Evolutionary conservation across 1,140 invertebrate genomes (phyloP).

Genomic region (Mylabris phalerata): DNA sequence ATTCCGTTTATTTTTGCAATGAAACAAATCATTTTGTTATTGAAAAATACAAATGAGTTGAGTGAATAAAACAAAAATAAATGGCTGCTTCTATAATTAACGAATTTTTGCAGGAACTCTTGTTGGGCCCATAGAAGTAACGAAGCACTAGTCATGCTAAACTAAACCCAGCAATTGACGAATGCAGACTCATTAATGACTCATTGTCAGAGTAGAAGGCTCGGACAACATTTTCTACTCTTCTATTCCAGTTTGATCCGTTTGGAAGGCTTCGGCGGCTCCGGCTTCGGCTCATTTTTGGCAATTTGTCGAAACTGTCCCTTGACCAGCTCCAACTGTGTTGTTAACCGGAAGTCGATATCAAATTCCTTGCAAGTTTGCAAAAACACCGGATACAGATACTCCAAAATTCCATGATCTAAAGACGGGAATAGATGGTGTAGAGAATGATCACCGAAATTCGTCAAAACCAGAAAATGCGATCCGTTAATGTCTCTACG

Average conservation of each 20-base stretch:
- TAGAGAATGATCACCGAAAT: constrained; percentile 69
- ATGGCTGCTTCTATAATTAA: too few species aligned
- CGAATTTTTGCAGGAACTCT: too few species aligned
- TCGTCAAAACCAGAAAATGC: constrained; percentile 58
- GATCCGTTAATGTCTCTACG: constrained; percentile 59
- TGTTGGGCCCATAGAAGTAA: too few species aligned
- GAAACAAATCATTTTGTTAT: too few species aligned
- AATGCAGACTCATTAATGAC: too few species aligned
- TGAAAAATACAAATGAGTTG: too few species aligned
- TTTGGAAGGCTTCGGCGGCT: constrained; percentile 7
- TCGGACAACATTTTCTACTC: neutral
- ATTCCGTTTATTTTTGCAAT: too few species aligned
- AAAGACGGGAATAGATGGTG: constrained; percentile 79
- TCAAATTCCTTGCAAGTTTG: constrained; percentile 64
- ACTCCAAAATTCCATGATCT: constrained; percentile 64
- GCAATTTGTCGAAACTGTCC: constrained; percentile 62
- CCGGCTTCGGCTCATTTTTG: constrained; percentile 40
- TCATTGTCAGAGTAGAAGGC: too few species aligned
- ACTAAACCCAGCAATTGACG: too few species aligned
- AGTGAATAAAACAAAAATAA: too few species aligned
- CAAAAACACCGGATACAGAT: constrained; percentile 58
- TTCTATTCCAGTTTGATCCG: too few species aligned
- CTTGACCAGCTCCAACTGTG: constrained; percentile 54
- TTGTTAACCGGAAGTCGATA: constrained; percentile 48
- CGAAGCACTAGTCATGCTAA: too few species aligned